Conservation (phyloP, 2,888 invertebrate species). For the Leptopterna dolabrata region DNA sequence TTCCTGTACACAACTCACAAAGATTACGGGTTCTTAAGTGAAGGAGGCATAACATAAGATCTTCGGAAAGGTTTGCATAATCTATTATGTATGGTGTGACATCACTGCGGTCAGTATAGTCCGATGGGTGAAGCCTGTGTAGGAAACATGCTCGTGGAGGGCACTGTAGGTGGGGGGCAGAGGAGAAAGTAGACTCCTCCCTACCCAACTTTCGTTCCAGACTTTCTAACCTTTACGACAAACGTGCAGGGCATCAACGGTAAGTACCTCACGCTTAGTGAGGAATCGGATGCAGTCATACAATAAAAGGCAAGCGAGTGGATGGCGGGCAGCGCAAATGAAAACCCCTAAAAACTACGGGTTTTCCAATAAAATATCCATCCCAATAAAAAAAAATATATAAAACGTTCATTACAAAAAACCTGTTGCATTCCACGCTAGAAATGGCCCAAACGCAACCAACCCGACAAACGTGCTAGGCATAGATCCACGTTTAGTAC, state of each 20-base stretch:
- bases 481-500: no score
- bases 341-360: no score
- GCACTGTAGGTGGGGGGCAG: background rate
- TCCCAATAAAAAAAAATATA: no score
- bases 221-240: slow-evolving; percentile 3
- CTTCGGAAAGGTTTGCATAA: background rate
- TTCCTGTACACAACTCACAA: no score
- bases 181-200: background rate
- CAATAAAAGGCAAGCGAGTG: background rate
- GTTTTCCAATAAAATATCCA: no score
- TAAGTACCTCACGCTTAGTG: background rate
- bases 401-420: no score
- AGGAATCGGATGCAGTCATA: background rate
- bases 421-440: no score
- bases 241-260: background rate
- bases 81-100: background rate
- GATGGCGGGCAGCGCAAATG: no score
- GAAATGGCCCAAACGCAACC: no score
- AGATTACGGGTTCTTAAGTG: no score
- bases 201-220: background rate
- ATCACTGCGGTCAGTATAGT: background rate
- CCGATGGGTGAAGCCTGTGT: background rate
- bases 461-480: no score
- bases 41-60: background rate
- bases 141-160: background rate